Evolutionary conservation across 1,140 invertebrate genomes (phyloP).

Genomic region (Drosophila kohkoa): DNA sequence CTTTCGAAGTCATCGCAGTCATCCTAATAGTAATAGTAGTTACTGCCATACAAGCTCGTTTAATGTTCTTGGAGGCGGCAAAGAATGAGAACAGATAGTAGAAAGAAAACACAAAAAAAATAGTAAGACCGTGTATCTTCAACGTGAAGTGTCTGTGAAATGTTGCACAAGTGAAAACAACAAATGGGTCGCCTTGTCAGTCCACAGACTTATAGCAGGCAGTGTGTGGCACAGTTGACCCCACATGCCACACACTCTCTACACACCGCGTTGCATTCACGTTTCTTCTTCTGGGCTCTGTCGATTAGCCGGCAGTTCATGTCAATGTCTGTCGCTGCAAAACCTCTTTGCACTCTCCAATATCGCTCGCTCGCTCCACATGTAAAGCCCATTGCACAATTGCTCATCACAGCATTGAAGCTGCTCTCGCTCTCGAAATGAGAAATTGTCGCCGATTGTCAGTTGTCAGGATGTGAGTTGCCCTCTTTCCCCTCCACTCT

Average conservation of each 20-base stretch:
- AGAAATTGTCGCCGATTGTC: slow-evolving; percentile 76
- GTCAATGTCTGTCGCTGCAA: slow-evolving; percentile 69
- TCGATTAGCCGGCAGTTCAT: slow-evolving; percentile 76
- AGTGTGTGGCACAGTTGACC: slow-evolving; percentile 33
- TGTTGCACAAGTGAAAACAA: slow-evolving; percentile 81
- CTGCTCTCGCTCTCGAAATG: slow-evolving; percentile 40
- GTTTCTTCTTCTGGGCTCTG: slow-evolving; percentile 52
- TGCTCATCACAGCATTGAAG: slow-evolving; percentile 64
- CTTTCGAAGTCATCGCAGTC: slow-evolving; percentile 28
- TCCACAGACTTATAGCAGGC: slow-evolving; percentile 32
- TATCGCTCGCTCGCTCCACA: not conserved
- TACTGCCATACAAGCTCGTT: slow-evolving; percentile 80
- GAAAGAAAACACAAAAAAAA: slow-evolving; percentile 9
- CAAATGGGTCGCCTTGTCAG: slow-evolving; percentile 79
- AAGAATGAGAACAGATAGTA: not conserved
- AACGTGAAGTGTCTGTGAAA: slow-evolving; percentile 68
- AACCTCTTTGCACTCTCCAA: not conserved
- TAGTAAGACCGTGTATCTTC: slow-evolving; percentile 21
- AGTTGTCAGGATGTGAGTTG: slow-evolving; percentile 39
- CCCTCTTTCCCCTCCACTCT: not conserved
- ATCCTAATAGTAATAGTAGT: slow-evolving; percentile 72
- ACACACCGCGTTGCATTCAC: slow-evolving; percentile 26
- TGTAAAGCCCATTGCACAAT: slow-evolving; percentile 64
- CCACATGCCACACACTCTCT: not conserved
- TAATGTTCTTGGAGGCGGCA: slow-evolving; percentile 77